Conservation (phyloP, 35 echinoderm and acorn worm species). For the Apostichopus parvimensis region DNA sequence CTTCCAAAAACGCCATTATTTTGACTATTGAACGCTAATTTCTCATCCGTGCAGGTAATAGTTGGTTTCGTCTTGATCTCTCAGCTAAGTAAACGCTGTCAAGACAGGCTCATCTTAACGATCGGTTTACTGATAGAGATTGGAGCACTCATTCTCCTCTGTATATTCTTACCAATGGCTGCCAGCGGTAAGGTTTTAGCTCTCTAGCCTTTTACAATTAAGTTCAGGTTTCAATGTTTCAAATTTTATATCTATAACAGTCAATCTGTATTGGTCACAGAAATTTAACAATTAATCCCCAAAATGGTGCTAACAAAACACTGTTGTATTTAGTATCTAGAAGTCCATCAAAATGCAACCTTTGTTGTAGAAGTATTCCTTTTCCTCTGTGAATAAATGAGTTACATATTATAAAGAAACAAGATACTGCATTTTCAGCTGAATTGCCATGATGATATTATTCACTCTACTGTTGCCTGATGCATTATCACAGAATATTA, state of each 20-base stretch:
- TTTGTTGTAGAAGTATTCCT: no score
- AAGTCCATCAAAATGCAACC: no score
- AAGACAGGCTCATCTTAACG: conserved; percentile 67
- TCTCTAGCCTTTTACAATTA: not conserved
- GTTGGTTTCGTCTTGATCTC: conserved; percentile 71
- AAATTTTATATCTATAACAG: not conserved
- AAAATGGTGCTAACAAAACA: no score
- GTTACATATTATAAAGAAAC: no score
- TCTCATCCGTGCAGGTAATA: conserved; percentile 60
- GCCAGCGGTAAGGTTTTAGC: conserved; percentile 40
- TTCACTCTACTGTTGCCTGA: no score
- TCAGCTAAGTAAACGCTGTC: conserved; percentile 57
- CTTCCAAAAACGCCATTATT: not conserved
- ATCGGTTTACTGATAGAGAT: conserved; percentile 59
- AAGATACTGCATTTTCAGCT: no score
- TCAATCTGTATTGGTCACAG: not conserved
- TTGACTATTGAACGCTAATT: not conserved
- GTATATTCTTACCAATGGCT: conserved; percentile 56
- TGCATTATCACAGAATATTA: no score
- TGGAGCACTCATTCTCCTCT: conserved; percentile 29
- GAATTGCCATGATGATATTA: no score
- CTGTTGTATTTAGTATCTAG: no score
- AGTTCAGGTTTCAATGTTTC: not conserved
- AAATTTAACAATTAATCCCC: no score
- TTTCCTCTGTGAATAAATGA: no score